Conservation (phyloP, 1,140 invertebrate genomes). For the Musca vetustissima region DNA sequence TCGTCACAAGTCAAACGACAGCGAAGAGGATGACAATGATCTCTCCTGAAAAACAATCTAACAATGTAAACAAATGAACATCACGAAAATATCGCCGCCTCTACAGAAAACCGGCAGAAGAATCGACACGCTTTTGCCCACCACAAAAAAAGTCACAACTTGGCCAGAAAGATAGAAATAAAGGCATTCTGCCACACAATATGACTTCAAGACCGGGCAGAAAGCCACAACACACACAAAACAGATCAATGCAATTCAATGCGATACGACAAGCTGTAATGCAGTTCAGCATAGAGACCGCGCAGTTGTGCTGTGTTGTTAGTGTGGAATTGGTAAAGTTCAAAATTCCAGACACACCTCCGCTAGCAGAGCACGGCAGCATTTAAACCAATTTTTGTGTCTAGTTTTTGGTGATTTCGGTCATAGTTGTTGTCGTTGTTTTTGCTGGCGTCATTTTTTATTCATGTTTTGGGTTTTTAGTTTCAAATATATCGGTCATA, state of each 20-base stretch:
- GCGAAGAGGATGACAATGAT: background rate
- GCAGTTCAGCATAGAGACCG: background rate
- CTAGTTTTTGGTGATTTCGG: constrained; percentile 1
- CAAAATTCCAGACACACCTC: constrained; percentile 24
- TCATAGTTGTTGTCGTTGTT: background rate
- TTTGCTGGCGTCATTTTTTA: background rate
- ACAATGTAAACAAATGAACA: background rate
- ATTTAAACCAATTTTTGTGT: constrained; percentile 12
- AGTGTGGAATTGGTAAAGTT: constrained; percentile 16
- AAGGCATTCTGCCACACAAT: background rate
- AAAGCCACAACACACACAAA: too few species aligned
- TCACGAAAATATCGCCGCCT: background rate
- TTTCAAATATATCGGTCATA: constrained; percentile 12
- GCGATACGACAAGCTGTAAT: background rate
- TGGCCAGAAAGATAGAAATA: constrained; percentile 1
- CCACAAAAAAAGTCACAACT: background rate
- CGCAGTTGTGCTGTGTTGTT: too few species aligned
- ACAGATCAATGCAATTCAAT: background rate
- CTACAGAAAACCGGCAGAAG: background rate
- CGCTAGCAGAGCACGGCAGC: constrained; percentile 16
- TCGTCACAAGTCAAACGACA: background rate
- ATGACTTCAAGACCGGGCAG: background rate
- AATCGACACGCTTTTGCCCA: background rate
- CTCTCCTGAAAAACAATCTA: background rate
- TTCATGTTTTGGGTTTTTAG: constrained; percentile 7